These are phyloP conservation scores for Melanchra persicariae DNA, from an alignment of 2,888 invertebrate species.

Conservation along the genomic window DNA sequence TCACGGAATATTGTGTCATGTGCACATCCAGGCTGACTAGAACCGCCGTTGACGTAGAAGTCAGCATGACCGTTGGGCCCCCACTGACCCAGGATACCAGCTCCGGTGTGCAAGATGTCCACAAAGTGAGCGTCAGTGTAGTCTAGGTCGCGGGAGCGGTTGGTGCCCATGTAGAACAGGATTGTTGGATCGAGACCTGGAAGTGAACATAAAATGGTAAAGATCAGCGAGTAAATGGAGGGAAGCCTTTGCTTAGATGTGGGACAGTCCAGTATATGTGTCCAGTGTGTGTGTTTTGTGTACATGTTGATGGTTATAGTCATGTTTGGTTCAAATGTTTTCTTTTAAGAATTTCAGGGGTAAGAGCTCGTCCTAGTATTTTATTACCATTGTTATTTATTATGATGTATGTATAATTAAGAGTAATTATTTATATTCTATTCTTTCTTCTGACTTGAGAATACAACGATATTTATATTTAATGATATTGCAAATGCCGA, in stretches of 20 bases:
- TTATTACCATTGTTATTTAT: too few relatives aligned
- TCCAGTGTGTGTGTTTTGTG: too few relatives aligned
- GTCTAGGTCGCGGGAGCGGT: slow-evolving; percentile 95
- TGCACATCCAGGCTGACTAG: slow-evolving; percentile 96
- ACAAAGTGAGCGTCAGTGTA: slow-evolving; percentile 95
- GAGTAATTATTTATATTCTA: too few relatives aligned
- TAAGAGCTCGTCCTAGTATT: too few relatives aligned
- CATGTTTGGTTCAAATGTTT: too few relatives aligned
- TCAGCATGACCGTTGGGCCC: slow-evolving; percentile 97
- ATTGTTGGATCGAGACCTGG: slow-evolving; percentile 96
- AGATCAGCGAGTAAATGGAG: not conserved
- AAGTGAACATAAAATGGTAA: slow-evolving; percentile 35
- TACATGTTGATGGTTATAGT: too few relatives aligned
- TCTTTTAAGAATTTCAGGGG: too few relatives aligned
- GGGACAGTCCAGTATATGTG: too few relatives aligned
- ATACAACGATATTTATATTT: too few relatives aligned
- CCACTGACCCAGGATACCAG: slow-evolving; percentile 97
- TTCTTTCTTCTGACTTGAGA: too few relatives aligned
- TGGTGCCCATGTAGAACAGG: slow-evolving; percentile 95
- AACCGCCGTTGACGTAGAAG: slow-evolving; percentile 97
- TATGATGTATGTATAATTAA: too few relatives aligned
- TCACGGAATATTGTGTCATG: slow-evolving; percentile 95
- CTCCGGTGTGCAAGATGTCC: slow-evolving; percentile 95
- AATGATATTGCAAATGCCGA: not conserved
- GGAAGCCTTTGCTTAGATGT: too few relatives aligned